phyloP scores from a whole-genome alignment of 1,140 invertebrate species.

The Pemphigus obesinymphae region DNA sequence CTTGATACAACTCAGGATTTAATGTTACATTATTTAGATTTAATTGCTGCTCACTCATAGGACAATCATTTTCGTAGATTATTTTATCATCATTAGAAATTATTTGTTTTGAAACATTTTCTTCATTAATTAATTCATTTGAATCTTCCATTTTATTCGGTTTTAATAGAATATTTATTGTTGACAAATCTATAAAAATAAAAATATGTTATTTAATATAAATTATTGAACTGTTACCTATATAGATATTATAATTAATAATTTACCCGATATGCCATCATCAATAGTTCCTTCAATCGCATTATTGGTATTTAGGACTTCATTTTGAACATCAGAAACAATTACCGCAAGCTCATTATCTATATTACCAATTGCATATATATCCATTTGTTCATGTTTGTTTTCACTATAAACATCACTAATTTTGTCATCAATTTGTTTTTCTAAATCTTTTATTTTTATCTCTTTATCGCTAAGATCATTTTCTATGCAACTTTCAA shows the following conservation, averaged over 20 bases:
- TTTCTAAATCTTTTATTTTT: not conserved
- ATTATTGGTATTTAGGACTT: conserved; percentile 20
- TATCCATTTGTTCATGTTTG: not conserved
- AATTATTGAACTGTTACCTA: too few species aligned
- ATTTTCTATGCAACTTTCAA: not conserved
- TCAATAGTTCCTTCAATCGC: not conserved
- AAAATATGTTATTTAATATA: too few species aligned
- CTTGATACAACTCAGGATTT: conserved; percentile 40
- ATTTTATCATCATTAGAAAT: not conserved
- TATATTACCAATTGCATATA: conserved; percentile 8
- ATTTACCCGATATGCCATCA: not conserved
- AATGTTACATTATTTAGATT: conserved; percentile 18
- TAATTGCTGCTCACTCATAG: conserved; percentile 46
- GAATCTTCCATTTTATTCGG: not conserved
- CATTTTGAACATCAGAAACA: conserved; percentile 9
- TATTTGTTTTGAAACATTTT: not conserved
- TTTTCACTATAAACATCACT: not conserved
- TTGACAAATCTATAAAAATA: not conserved
- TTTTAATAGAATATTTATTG: not conserved
- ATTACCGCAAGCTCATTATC: conserved; percentile 26
- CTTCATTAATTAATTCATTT: not conserved
- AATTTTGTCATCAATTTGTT: conserved; percentile 8
- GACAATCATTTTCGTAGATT: not conserved
- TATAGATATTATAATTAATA: not conserved
- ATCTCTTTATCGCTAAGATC: not conserved